Conservation (phyloP, 2,888 invertebrate species). For the Drosophila longiperda region DNA sequence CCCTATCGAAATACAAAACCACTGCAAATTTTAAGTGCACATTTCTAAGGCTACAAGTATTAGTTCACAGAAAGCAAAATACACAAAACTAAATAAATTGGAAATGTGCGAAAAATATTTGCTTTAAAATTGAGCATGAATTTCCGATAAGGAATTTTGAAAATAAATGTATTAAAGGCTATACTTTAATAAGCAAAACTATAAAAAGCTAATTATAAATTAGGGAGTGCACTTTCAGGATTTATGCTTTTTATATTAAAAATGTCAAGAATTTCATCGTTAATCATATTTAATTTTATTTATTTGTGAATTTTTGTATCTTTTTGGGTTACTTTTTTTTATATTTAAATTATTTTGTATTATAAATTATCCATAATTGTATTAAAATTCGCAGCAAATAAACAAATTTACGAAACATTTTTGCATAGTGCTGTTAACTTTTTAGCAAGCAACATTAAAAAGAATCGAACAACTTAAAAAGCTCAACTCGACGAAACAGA, state of each 20-base stretch:
- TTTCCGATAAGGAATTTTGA: not conserved
- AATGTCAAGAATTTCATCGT: not conserved
- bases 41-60: constrained; percentile 16
- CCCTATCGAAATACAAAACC: constrained; percentile 54
- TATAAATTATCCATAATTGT: too few relatives aligned
- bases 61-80: not conserved
- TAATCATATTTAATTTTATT: not conserved
- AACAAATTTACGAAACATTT: not conserved
- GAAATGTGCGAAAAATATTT: constrained; percentile 4
- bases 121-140: not conserved
- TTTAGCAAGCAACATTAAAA: not conserved
- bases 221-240: not conserved
- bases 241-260: not conserved
- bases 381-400: not conserved
- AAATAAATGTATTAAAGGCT: not conserved
- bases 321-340: too few relatives aligned
- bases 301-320: not conserved
- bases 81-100: constrained; percentile 16
- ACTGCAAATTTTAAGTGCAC: constrained; percentile 20
- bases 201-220: not conserved
- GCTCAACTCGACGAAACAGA: constrained; percentile 11
- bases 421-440: constrained; percentile 3
- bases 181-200: not conserved
- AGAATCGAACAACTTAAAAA: constrained; percentile 23
- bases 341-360: too few relatives aligned